Percentiles rank a stretch among this genome's conserved stretches.
Evolutionary conservation across 2,797 vertebrate genomes (phyloP).

Genomic region (Eulemur albifrons): DNA sequence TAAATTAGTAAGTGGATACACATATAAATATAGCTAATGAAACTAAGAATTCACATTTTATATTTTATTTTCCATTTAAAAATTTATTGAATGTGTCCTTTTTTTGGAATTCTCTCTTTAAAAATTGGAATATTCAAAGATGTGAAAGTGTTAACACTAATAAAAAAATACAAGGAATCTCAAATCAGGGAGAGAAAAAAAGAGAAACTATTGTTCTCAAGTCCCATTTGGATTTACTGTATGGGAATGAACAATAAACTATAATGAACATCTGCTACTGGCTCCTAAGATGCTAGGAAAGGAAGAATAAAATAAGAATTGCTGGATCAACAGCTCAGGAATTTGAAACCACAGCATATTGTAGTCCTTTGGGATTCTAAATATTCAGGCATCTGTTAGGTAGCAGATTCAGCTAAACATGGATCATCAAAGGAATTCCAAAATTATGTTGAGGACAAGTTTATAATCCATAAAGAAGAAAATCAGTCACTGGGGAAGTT

Average conservation of each 20-base stretch:
- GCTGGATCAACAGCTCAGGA: slow-evolving; percentile 50
- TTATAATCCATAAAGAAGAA: slow-evolving; percentile 67
- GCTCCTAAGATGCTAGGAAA: neutral
- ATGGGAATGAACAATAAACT: neutral
- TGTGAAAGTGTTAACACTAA: neutral
- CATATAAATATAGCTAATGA: neutral
- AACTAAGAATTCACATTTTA: neutral
- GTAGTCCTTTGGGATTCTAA: slow-evolving; percentile 58
- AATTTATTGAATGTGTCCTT: neutral
- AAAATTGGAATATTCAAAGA: neutral
- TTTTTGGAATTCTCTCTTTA: neutral
- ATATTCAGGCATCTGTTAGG: slow-evolving; percentile 67
- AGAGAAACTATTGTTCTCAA: neutral
- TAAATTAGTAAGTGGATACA: neutral
- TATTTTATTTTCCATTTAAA: neutral
- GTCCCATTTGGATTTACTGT: neutral
- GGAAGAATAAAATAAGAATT: slow-evolving; percentile 41
- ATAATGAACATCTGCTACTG: neutral
- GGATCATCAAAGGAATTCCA: slow-evolving; percentile 68
- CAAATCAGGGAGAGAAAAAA: neutral
- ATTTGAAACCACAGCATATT: slow-evolving; percentile 64
- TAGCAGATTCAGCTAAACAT: slow-evolving; percentile 47
- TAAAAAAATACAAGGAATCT: neutral
- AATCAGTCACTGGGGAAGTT: slow-evolving; percentile 65
- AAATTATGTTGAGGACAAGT: slow-evolving; percentile 51